phyloP scores from a whole-genome alignment of 2,797 vertebrate species.

The Acipenser ruthenus region DNA sequence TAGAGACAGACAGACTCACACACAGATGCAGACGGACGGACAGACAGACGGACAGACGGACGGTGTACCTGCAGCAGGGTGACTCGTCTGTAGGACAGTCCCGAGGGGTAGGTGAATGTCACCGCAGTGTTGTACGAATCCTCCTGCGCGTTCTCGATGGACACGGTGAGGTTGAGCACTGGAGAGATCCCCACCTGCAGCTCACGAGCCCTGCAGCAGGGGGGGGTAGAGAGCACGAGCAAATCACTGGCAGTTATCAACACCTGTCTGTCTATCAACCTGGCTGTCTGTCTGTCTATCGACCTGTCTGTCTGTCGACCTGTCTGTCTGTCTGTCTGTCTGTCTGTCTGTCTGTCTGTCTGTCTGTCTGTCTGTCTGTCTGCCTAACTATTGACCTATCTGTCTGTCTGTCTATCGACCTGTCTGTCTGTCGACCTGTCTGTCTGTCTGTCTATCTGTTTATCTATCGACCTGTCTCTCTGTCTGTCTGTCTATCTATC shows the following conservation, averaged over 20 bases:
- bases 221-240: background rate
- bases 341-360: too few species aligned
- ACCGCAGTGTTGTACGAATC: constrained; percentile 63
- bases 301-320: background rate
- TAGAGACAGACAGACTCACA: too few species aligned
- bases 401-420: too few species aligned
- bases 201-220: constrained; percentile 33
- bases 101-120: constrained; percentile 56
- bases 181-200: constrained; percentile 61
- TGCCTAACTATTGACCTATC: too few species aligned
- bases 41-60: too few species aligned
- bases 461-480: too few species aligned
- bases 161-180: constrained; percentile 52
- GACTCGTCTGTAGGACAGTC: constrained; percentile 62
- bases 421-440: background rate
- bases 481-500: background rate
- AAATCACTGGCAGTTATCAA: too few species aligned
- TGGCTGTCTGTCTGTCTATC: background rate
- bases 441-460: too few species aligned
- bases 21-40: too few species aligned
- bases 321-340: too few species aligned
- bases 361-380: too few species aligned
- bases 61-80: constrained; percentile 47
- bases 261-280: too few species aligned
- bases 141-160: constrained; percentile 60